Conservation (phyloP, 2,797 vertebrate genomes). For the Rhodeus uyekii region DNA sequence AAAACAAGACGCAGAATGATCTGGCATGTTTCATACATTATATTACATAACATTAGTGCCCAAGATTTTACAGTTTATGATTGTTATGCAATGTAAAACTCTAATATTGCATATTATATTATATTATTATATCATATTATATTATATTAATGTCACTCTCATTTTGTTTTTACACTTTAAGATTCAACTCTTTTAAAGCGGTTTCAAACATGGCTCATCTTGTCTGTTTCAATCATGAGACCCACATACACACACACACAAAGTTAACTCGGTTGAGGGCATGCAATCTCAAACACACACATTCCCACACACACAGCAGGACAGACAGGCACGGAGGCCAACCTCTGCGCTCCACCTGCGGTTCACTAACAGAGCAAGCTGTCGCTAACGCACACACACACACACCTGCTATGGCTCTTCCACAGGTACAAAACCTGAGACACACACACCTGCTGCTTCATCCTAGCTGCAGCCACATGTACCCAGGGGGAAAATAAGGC, state of each 20-base stretch:
- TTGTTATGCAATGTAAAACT: neutral
- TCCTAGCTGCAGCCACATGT: constrained; percentile 25
- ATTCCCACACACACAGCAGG: constrained; percentile 43
- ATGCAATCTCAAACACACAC: constrained; percentile 25
- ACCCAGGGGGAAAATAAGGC: constrained; percentile 31
- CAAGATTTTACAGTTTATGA: neutral
- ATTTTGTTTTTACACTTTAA: neutral
- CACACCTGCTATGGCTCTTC: constrained; percentile 45
- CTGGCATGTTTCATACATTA: neutral
- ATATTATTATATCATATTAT: neutral
- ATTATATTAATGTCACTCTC: neutral
- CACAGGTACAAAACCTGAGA: constrained; percentile 54
- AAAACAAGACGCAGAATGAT: neutral
- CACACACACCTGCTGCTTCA: constrained; percentile 54
- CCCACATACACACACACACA: constrained; percentile 28
- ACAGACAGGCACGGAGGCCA: constrained; percentile 17
- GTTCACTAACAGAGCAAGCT: constrained; percentile 39
- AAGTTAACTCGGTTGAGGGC: constrained; percentile 47
- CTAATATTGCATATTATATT: neutral
- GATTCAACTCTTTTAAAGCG: neutral
- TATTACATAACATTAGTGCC: neutral
- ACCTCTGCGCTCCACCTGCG: constrained; percentile 32
- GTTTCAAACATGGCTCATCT: constrained; percentile 18
- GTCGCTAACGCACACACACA: constrained; percentile 32
- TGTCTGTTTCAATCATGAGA: constrained; percentile 11